Evolutionary conservation across 2,797 vertebrate species (phyloP).

Genomic region (Botia almorhae): DNA sequence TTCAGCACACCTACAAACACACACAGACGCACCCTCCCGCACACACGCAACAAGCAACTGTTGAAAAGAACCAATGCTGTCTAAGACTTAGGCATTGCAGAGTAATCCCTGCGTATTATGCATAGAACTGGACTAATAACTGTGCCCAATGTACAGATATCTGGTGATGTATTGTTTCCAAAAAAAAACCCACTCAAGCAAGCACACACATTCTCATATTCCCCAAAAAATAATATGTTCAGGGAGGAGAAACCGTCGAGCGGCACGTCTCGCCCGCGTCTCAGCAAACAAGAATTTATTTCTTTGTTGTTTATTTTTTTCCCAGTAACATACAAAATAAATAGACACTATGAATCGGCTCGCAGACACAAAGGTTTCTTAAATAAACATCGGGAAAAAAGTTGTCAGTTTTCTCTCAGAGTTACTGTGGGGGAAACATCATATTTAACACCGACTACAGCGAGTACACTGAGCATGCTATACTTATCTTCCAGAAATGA

Average conservation of each 20-base stretch:
- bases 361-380: constrained; percentile 22
- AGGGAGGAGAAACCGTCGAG: constrained; percentile 3
- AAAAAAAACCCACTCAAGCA: constrained; percentile 19
- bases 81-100: constrained; percentile 21
- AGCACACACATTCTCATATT: not conserved
- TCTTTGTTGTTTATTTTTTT: constrained; percentile 21
- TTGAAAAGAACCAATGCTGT: constrained; percentile 17
- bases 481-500: constrained; percentile 8
- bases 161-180: constrained; percentile 15
- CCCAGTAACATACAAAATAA: constrained; percentile 40
- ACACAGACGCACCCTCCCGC: not conserved
- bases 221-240: constrained; percentile 14
- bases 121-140: constrained; percentile 26
- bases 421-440: not conserved
- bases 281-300: constrained; percentile 15
- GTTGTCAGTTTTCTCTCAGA: not conserved
- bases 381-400: constrained; percentile 27
- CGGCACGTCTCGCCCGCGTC: constrained; percentile 11
- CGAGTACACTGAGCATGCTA: not conserved
- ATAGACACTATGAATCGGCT: constrained; percentile 25
- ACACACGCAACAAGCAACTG: constrained; percentile 19
- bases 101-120: constrained; percentile 31
- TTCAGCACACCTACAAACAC: constrained; percentile 39
- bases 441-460: not conserved
- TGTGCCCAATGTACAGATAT: constrained; percentile 17